A percentile compares a stretch with the other conserved stretches of the same genome.
Evolutionary conservation across 2,888 invertebrate species (phyloP).

Genomic region (Marasmarcha lunaedactyla): DNA sequence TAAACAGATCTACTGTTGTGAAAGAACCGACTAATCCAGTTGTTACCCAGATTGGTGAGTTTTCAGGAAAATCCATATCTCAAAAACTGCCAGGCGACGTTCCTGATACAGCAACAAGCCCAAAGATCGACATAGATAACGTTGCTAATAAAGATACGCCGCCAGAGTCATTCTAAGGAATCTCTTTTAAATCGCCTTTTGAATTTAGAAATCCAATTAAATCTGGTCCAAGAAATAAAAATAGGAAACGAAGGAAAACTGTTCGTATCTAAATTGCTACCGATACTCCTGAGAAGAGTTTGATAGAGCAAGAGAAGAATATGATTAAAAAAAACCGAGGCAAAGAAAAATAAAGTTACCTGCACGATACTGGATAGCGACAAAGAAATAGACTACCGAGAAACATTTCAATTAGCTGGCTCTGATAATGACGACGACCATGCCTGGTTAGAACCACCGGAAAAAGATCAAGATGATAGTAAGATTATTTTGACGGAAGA

Average conservation of each 20-base stretch:
- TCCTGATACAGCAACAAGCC: background rate
- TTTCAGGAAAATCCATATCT: no score
- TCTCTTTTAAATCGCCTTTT: slow-evolving; percentile 2
- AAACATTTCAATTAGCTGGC: slow-evolving; percentile 5
- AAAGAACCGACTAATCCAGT: no score
- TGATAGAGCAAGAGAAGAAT: slow-evolving; percentile 4
- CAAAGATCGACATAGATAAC: slow-evolving; percentile 1
- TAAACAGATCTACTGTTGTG: no score
- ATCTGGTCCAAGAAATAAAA: no score
- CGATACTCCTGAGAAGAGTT: slow-evolving; percentile 8
- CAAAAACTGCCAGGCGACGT: background rate
- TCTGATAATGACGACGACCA: slow-evolving; percentile 5
- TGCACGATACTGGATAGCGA: slow-evolving; percentile 8
- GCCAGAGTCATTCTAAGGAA: slow-evolving; percentile 3
- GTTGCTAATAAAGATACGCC: slow-evolving; percentile 4
- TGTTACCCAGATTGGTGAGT: no score
- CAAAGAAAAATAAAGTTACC: slow-evolving; percentile 7
- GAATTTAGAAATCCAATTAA: slow-evolving; percentile 1
- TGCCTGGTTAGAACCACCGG: slow-evolving; percentile 7
- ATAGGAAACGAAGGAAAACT: no score
- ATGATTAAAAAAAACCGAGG: slow-evolving; percentile 6
- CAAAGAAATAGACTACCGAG: slow-evolving; percentile 3
- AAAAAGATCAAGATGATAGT: slow-evolving; percentile 5
- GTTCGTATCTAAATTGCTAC: no score
- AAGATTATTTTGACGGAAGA: slow-evolving; percentile 6